A percentile compares a stretch with the other conserved stretches of the same genome.
These are phyloP conservation scores for Pterobdella sp. DNA, from an alignment of 2,888 invertebrate genomes.

Conservation along the genomic window DNA sequence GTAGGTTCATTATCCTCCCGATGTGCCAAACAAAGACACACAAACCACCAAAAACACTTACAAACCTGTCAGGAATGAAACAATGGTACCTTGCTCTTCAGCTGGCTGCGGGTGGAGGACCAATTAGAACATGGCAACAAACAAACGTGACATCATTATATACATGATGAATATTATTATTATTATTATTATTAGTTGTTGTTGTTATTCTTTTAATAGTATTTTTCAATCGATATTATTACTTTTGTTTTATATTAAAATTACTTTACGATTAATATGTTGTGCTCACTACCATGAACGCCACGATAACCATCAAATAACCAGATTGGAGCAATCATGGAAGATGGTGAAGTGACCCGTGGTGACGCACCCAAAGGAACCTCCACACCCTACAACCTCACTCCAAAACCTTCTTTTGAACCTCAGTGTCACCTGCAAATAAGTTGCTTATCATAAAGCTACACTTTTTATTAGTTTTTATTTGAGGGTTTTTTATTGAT, in stretches of 20 bases:
- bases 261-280: too few relatives aligned
- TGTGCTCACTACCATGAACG: not conserved
- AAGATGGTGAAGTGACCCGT: conserved; percentile 52
- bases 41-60: not conserved
- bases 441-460: not conserved
- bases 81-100: conserved; percentile 41
- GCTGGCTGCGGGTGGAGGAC: not conserved
- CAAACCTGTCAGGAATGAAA: conserved; percentile 47
- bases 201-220: too few relatives aligned
- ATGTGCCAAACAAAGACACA: too few relatives aligned
- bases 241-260: too few relatives aligned
- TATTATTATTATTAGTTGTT: too few relatives aligned
- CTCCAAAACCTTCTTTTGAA: conserved; percentile 52
- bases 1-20: too few relatives aligned
- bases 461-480: not conserved
- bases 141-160: too few relatives aligned
- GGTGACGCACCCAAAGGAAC: conserved; percentile 51
- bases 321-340: conserved; percentile 49
- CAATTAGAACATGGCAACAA: not conserved
- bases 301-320: not conserved
- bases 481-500: not conserved
- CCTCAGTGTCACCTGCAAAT: conserved; percentile 47
- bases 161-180: too few relatives aligned
- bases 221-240: too few relatives aligned
- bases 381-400: conserved; percentile 43